Evolutionary conservation across 92 coral and sea anemone genomes (phyloP), one percentile per base, ranked within the genome.

Genomic region (Palythoa heliodiscus): DNA sequence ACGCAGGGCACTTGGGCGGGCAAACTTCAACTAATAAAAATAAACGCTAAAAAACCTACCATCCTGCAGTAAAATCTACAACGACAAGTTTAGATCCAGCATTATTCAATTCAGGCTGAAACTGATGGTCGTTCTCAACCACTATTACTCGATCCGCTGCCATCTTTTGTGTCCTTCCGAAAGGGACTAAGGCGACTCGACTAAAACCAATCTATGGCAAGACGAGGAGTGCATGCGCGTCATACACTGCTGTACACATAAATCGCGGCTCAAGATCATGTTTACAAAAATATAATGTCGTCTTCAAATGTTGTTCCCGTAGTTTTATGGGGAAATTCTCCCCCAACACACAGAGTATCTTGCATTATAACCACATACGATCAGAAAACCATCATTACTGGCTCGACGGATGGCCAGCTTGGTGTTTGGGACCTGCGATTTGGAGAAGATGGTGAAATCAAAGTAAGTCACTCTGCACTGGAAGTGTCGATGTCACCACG

Each of bases 401-500:
- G 99, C 39, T 94, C 99, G 17, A 87, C 89, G 29, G 95, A 93
- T 63, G 99, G 99, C 50, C 98, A 96, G 88, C 85, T 96, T 11
- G 99, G 96, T 7, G 93, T 96, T 17, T 96, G 99, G 99, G 99
- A 96, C 78, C 52, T 96, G 5, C 89, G 98, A 39, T 95, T 94
- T 55, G 80, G 86, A 14, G 95, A 91, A 12, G 91, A 94, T 54
- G 91, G 91, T 48, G 92, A 88, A 48, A 90, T 94, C 69, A 92
- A 88, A 71, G 98, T 94, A 79, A 88, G 95, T 13, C 64, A 24
- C 3, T 0, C 8, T 29, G 35, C 35, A 29, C 35, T 29, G 0
- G 6, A 69, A 25, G 43, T 4, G 35, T 69, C 19, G 47, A 69
- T 6, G 7, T 7, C 4, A 13, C 39, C 19, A 22, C 17, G 19